Evolutionary conservation across 2,888 invertebrate genomes (phyloP).

Genomic region (Drosophila gaucha): DNA sequence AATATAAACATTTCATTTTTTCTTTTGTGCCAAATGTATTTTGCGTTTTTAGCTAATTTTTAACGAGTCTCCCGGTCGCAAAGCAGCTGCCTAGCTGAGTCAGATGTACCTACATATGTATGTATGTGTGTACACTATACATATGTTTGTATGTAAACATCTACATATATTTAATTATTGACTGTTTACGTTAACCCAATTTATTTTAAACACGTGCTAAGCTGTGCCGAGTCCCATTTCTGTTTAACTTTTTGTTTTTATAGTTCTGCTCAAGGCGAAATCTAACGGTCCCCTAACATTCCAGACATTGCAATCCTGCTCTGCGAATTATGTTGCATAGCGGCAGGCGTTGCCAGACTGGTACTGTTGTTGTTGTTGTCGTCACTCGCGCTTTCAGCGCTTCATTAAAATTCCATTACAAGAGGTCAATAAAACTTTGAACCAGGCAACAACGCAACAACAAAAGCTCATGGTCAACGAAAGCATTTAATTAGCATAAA

Average conservation of each 20-base stretch:
- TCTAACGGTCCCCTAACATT: constrained; percentile 5
- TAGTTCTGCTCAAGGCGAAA: background rate
- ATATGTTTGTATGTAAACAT: background rate
- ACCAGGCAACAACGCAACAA: constrained; percentile 35
- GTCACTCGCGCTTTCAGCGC: constrained; percentile 57
- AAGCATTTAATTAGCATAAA: constrained; percentile 78
- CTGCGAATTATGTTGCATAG: constrained; percentile 20
- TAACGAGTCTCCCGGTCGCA: constrained; percentile 28
- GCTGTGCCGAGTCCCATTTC: background rate
- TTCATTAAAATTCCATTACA: constrained; percentile 63
- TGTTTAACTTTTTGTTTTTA: background rate
- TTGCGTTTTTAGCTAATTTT: constrained; percentile 54
- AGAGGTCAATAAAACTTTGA: constrained; percentile 75
- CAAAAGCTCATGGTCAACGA: constrained; percentile 77
- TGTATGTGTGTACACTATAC: background rate
- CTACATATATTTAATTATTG: constrained; percentile 3
- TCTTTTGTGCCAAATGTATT: constrained; percentile 38
- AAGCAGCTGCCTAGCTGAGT: constrained; percentile 46
- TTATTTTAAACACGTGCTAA: constrained; percentile 62
- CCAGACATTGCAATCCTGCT: constrained; percentile 14
- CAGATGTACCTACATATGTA: constrained; percentile 1
- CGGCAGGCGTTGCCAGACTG: constrained; percentile 20
- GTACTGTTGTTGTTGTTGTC: constrained; percentile 6
- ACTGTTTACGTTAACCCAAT: constrained; percentile 48
- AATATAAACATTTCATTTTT: constrained; percentile 45